Conservation (phyloP, 2,888 invertebrate species). For the Tetragonula carbonaria region DNA sequence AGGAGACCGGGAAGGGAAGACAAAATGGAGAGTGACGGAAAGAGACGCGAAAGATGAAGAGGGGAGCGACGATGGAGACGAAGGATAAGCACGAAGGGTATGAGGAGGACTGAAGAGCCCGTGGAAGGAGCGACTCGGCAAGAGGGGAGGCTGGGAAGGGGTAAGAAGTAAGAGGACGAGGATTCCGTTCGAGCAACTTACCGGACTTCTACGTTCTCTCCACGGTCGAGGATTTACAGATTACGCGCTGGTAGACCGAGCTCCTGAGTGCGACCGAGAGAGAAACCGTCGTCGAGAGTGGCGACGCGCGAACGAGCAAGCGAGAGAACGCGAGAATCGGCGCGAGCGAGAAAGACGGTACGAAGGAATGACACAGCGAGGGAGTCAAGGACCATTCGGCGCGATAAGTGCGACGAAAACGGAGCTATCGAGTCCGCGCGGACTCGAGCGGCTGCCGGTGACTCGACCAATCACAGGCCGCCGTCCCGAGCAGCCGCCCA, state of each 20-base stretch:
- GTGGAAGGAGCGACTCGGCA: slow-evolving; percentile 44
- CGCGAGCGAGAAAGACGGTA: slow-evolving; percentile 36
- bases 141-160: slow-evolving; percentile 33
- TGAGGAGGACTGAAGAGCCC: slow-evolving; percentile 50
- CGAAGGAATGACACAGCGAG: slow-evolving; percentile 59
- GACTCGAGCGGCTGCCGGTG: slow-evolving; percentile 61
- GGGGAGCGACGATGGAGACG: slow-evolving; percentile 61
- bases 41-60: slow-evolving; percentile 65
- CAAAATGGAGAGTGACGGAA: slow-evolving; percentile 54
- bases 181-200: slow-evolving; percentile 82
- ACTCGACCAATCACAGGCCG: slow-evolving; percentile 68
- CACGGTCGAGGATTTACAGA: slow-evolving; percentile 83
- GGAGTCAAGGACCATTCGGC: slow-evolving; percentile 65
- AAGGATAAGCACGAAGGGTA: slow-evolving; percentile 59
- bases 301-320: slow-evolving; percentile 51
- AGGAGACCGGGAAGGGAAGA: slow-evolving; percentile 16
- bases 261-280: slow-evolving; percentile 65
- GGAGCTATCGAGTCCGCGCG: slow-evolving; percentile 74
- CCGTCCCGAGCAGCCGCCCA: slow-evolving; percentile 64
- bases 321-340: slow-evolving; percentile 29
- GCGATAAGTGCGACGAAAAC: slow-evolving; percentile 65
- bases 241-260: slow-evolving; percentile 79
- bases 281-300: slow-evolving; percentile 42
- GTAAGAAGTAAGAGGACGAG: slow-evolving; percentile 68
- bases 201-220: slow-evolving; percentile 82